Conservation (phyloP, 2,888 invertebrate species). For the Volucella inanis region DNA sequence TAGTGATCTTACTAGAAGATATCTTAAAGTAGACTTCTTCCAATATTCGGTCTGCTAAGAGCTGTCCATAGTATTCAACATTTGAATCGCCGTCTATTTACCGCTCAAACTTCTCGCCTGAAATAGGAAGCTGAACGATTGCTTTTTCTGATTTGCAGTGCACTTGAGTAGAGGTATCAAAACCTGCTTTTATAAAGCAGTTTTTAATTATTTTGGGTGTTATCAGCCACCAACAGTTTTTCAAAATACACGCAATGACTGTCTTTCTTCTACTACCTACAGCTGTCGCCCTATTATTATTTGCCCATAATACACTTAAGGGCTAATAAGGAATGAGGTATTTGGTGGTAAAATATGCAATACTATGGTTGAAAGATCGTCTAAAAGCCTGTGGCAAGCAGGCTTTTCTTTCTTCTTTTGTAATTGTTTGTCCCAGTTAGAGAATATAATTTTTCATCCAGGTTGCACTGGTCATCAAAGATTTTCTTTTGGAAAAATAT, state of each 20-base stretch:
- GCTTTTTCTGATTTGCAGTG: no score
- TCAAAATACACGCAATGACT: background rate
- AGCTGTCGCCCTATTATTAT: background rate
- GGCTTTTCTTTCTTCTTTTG: background rate
- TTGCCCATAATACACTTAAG: background rate
- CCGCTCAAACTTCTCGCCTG: no score
- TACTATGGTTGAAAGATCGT: background rate
- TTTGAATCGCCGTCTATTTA: background rate
- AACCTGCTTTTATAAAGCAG: slow-evolving; percentile 13
- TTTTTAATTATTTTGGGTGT: background rate
- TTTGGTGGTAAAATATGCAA: background rate
- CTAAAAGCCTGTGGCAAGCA: background rate
- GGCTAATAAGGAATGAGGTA: background rate
- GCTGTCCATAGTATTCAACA: background rate
- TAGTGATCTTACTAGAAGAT: background rate
- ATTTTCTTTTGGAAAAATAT: background rate
- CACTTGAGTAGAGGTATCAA: slow-evolving; percentile 13
- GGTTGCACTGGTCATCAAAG: background rate
- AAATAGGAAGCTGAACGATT: slow-evolving; percentile 1
- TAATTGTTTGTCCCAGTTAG: background rate
- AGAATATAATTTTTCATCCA: background rate
- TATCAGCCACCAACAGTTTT: slow-evolving; percentile 17
- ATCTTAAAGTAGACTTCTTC: background rate
- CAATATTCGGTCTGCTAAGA: background rate
- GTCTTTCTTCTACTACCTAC: background rate